phyloP scores from a whole-genome alignment of 1,140 invertebrate species.

The Drosophila carrolli region DNA sequence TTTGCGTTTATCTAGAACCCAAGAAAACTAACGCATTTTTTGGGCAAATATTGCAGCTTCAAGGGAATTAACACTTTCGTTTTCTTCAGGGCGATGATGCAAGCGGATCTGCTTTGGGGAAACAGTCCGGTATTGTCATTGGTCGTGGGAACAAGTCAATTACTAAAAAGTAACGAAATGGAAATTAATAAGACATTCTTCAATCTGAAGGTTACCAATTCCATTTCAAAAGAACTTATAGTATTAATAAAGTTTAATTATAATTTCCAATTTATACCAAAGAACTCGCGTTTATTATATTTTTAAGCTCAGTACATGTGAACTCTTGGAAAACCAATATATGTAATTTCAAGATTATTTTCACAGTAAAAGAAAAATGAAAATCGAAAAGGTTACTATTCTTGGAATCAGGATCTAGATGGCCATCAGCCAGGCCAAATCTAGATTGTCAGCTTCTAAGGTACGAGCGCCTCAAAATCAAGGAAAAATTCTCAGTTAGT shows the following conservation, averaged over 20 bases:
- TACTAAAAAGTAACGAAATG: background rate
- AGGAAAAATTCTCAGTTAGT: constrained; percentile 30
- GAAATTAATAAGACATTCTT: background rate
- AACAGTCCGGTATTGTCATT: background rate
- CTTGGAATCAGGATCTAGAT: background rate
- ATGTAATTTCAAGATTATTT: too few species aligned
- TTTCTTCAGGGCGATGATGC: constrained; percentile 35
- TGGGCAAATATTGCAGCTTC: constrained; percentile 39
- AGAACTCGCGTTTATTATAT: background rate
- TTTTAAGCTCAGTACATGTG: too few species aligned
- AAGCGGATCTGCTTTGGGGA: constrained; percentile 15
- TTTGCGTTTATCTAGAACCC: constrained; percentile 50
- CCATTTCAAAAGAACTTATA: too few species aligned
- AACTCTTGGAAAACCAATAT: too few species aligned
- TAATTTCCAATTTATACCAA: background rate
- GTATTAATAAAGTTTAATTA: too few species aligned
- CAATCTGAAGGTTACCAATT: background rate
- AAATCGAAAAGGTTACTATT: too few species aligned
- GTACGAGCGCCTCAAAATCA: background rate
- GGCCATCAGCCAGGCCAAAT: constrained; percentile 7
- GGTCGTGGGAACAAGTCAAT: constrained; percentile 6
- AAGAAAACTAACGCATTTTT: constrained; percentile 2
- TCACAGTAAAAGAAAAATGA: too few species aligned
- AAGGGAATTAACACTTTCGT: constrained; percentile 72
- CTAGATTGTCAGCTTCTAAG: constrained; percentile 10